phyloP scores from a whole-genome alignment of 2,888 invertebrate genomes.

The Pandemis cinnamomeana region DNA sequence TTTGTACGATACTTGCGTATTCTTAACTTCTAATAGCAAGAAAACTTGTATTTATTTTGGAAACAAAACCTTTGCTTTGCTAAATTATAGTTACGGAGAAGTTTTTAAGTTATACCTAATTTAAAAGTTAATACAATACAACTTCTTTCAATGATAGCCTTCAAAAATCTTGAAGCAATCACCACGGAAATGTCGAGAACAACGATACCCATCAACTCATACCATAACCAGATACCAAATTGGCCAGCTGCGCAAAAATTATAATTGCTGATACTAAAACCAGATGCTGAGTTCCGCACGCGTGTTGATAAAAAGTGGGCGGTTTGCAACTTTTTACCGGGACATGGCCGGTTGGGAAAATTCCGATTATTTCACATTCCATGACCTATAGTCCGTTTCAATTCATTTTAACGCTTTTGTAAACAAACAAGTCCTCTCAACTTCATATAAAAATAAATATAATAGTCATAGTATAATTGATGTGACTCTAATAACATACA shows the following conservation, averaged over 20 bases:
- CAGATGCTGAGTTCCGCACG: constrained; percentile 1
- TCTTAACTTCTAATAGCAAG: too few relatives aligned
- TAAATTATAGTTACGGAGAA: too few relatives aligned
- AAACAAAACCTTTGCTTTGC: too few relatives aligned
- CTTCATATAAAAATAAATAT: too few relatives aligned
- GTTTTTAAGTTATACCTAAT: too few relatives aligned
- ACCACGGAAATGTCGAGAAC: neutral
- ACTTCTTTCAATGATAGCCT: neutral
- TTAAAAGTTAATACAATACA: too few relatives aligned
- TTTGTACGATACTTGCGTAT: too few relatives aligned
- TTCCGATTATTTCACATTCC: neutral
- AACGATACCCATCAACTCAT: neutral
- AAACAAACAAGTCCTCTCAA: too few relatives aligned
- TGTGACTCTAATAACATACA: too few relatives aligned
- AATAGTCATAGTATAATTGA: too few relatives aligned
- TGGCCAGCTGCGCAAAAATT: constrained; percentile 2
- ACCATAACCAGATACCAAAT: constrained; percentile 17
- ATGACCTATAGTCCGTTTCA: neutral
- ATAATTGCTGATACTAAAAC: constrained; percentile 13
- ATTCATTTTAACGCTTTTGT: too few relatives aligned
- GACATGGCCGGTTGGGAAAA: neutral
- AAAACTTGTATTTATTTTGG: too few relatives aligned
- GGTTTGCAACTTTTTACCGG: neutral
- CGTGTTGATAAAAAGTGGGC: neutral
- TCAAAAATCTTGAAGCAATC: neutral